Evolutionary conservation across 64 coral and sea anemone species (phyloP).

Genomic region (Actinia tenebrosa): DNA sequence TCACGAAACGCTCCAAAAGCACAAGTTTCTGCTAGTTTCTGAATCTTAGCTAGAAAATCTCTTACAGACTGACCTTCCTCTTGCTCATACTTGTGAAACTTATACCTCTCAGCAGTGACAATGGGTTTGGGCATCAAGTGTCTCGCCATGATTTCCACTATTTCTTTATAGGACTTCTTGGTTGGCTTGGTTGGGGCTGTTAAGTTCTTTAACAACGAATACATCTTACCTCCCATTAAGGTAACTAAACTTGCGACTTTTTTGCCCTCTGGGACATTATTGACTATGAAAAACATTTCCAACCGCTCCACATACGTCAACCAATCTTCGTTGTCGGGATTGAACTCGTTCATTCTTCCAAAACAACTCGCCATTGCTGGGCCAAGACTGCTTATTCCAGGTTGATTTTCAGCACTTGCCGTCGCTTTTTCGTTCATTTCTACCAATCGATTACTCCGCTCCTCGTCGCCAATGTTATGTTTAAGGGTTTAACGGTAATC

Average conservation of each 20-base stretch:
- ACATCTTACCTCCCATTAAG: conserved; percentile 20
- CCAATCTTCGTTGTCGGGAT: conserved; percentile 22
- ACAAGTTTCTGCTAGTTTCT: conserved; percentile 32
- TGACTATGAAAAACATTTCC: conserved; percentile 24
- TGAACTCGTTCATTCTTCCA: not conserved
- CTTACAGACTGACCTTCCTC: conserved; percentile 22
- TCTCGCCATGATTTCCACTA: not conserved
- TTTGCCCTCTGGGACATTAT: conserved; percentile 10
- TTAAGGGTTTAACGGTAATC: not conserved
- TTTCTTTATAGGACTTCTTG: conserved; percentile 12
- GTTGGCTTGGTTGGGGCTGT: conserved; percentile 19
- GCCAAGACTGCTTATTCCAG: not conserved
- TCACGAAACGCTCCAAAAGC: conserved; percentile 8
- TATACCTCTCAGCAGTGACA: conserved; percentile 3
- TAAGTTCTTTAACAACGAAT: conserved; percentile 13
- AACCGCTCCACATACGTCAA: conserved; percentile 3
- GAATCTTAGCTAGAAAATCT: conserved; percentile 21
- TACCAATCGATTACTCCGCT: not conserved
- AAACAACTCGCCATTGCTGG: conserved; percentile 11
- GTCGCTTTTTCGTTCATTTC: conserved; percentile 1
- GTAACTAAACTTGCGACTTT: conserved; percentile 8
- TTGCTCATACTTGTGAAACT: conserved; percentile 28
- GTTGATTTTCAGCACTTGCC: not conserved
- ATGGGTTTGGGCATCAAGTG: conserved; percentile 7
- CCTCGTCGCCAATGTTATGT: conserved; percentile 2